Evolutionary conservation across 2,888 invertebrate genomes (phyloP), one percentile per base, ranked within the genome.

Genomic region (Acleris cristana): DNA sequence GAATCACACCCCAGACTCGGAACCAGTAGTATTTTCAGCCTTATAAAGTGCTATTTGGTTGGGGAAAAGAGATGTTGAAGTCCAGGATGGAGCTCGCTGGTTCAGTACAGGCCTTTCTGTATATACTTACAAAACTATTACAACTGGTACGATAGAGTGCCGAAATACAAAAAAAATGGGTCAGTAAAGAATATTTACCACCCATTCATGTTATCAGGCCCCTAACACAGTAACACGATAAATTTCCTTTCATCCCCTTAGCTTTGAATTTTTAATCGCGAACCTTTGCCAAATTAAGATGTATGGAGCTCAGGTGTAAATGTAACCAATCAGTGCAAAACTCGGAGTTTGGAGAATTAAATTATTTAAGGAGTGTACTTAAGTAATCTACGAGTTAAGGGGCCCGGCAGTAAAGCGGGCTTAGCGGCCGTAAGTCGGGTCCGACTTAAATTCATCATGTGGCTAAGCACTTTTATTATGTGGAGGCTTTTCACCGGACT

Each of bases 171-270:
- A 49, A 48, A 67, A 70, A 65, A 68, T 68, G 65, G 69, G 60
- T 45, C 52, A 61, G 52, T 69, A 71, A 71, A 65, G 67, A 74
- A 72, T 80, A 74, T 82, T 83, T 81, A 84, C 76, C 74, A 74
- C 65, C 75, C 71, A 73, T 80, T 82, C 75, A 75, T 75, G 73
- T 79, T 76, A 78, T 79, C 77, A 76, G 68, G 70, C 74, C 74
- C 73, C 73, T 75, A 76, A 77, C 72, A 70, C 74, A 76, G 73
- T 70, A 67, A 71, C n/a, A 74, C 78, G 64, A 80, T 84, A 82
- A 82, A 84, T 85, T 79, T 75, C 72, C 72, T 78, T 80, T 79
- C 81, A 79, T 77, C 76, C 71, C 74, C 70, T 65, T 58, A 72
- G 72, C 74, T 77, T 55, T 83, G 74, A 78, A 78, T 82, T 78